Percentiles rank a stretch among this genome's conserved stretches.
Conservation (phyloP, 2,113 vertebrate genomes). For the Anolis carolinensis region DNA sequence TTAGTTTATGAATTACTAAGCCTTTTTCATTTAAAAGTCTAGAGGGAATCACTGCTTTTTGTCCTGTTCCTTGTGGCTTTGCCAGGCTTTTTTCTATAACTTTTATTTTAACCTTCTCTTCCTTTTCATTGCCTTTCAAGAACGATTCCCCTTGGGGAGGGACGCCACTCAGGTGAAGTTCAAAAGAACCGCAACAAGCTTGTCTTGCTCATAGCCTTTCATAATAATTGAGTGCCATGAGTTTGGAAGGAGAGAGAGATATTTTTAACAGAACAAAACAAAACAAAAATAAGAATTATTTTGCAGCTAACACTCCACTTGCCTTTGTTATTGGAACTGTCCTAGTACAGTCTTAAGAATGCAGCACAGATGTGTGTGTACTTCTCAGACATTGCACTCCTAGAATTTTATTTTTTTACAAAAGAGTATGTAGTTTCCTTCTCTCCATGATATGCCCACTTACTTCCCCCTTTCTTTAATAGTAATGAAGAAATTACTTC, state of each 20-base stretch:
- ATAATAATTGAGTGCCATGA: background rate
- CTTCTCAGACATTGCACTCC: background rate
- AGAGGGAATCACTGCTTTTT: slow-evolving; percentile 45
- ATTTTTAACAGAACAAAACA: slow-evolving; percentile 26
- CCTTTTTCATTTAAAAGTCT: slow-evolving; percentile 52
- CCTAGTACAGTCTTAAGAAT: background rate
- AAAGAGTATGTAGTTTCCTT: background rate
- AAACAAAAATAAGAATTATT: slow-evolving; percentile 25
- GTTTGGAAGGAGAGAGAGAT: slow-evolving; percentile 19
- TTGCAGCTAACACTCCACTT: slow-evolving; percentile 5
- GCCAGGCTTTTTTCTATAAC: slow-evolving; percentile 41
- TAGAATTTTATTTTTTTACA: background rate
- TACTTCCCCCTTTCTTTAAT: background rate
- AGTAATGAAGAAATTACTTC: background rate
- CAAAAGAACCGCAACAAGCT: slow-evolving; percentile 30
- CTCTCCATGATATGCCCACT: background rate
- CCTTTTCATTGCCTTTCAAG: slow-evolving; percentile 46
- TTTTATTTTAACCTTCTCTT: slow-evolving; percentile 61
- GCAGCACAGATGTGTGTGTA: accelerated
- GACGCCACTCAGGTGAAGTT: slow-evolving; percentile 33
- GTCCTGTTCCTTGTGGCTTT: slow-evolving; percentile 30
- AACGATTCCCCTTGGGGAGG: slow-evolving; percentile 27
- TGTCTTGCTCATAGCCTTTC: slow-evolving; percentile 23
- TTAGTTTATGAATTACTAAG: slow-evolving; percentile 67
- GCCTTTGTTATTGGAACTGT: background rate